Conservation (phyloP, 2,113 vertebrate genomes). For the Rhodinocichla rosea region DNA sequence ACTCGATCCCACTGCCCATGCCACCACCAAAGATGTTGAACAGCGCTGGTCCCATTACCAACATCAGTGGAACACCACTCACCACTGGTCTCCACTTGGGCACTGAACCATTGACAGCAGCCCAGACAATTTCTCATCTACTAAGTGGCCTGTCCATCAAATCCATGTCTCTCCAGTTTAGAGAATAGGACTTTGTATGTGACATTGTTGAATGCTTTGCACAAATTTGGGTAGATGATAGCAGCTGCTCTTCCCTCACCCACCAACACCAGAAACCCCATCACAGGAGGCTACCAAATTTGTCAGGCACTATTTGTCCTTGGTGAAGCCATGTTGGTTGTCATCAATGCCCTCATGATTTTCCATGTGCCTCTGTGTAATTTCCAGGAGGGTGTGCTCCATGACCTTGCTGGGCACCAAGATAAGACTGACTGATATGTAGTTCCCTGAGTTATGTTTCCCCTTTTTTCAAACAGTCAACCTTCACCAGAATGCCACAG, state of each 20-base stretch:
- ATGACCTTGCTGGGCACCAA: not conserved
- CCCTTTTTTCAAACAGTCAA: not conserved
- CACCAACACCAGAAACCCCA: not conserved
- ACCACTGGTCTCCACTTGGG: not conserved
- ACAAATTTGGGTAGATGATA: rapidly evolving
- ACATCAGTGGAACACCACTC: not conserved
- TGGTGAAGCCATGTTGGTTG: not conserved
- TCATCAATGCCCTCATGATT: not conserved
- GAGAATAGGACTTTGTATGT: not conserved
- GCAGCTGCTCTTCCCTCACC: not conserved
- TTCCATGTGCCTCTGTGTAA: not conserved
- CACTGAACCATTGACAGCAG: not conserved
- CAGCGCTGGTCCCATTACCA: not conserved
- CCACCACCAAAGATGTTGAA: not conserved
- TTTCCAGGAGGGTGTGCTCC: not conserved
- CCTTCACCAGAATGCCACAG: not conserved
- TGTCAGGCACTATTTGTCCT: not conserved
- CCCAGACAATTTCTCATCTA: not conserved
- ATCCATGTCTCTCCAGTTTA: not conserved
- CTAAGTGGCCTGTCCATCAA: not conserved
- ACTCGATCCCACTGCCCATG: not conserved
- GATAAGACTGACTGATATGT: not conserved
- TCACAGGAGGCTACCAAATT: not conserved
- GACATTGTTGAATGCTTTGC: not conserved
- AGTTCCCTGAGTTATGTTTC: not conserved